Conservation (phyloP, 2,797 vertebrate species). For the Liasis olivaceus region DNA sequence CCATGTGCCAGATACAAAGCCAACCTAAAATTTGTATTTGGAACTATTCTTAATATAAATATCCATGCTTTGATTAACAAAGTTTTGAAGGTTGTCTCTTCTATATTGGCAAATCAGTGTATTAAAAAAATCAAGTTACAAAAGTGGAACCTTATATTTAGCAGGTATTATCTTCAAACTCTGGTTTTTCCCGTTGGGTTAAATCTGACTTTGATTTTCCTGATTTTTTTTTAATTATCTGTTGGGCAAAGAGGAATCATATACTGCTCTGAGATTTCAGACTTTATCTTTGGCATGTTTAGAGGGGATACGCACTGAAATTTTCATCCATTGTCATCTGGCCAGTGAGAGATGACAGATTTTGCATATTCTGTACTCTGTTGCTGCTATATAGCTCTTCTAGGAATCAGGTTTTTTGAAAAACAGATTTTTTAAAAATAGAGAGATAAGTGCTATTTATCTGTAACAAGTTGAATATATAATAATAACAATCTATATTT, state of each 20-base stretch:
- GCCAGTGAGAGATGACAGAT: neutral
- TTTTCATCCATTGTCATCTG: neutral
- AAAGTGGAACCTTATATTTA: neutral
- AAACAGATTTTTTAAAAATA: neutral
- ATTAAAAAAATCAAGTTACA: neutral
- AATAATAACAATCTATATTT: neutral
- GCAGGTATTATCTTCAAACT: neutral
- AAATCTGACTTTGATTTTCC: neutral
- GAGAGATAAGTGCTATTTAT: neutral
- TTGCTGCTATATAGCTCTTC: neutral
- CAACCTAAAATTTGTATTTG: neutral
- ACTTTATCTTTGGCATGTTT: neutral
- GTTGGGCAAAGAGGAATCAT: neutral
- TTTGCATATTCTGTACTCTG: neutral
- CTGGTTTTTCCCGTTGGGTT: neutral
- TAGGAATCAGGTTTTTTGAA: neutral
- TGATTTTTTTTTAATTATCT: too few relatives aligned
- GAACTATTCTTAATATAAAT: neutral
- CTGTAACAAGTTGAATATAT: neutral
- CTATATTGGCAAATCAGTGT: neutral
- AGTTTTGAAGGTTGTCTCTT: neutral
- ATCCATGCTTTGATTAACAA: neutral
- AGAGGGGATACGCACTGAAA: neutral
- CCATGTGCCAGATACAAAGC: neutral
- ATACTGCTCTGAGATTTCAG: neutral